Evolutionary conservation across 2,797 vertebrate species (phyloP).

Genomic region (Adelosebastes latens): DNA sequence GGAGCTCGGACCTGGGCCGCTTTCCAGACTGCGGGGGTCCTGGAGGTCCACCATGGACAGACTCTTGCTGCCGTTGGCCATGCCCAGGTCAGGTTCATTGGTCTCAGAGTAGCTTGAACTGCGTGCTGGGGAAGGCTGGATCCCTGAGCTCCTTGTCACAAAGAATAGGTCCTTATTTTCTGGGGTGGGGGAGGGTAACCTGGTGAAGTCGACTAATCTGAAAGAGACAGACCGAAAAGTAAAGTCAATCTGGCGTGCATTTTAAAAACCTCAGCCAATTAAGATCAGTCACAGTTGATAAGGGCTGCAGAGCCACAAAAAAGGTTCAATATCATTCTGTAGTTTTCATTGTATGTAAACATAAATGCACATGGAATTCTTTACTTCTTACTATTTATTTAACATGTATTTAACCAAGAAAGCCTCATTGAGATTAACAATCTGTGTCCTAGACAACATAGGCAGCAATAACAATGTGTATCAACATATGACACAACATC

Average conservation of each 20-base stretch:
- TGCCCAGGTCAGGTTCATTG: constrained; percentile 94
- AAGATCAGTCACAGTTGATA: neutral
- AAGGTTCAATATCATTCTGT: neutral
- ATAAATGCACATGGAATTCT: neutral
- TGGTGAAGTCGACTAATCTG: constrained; percentile 98
- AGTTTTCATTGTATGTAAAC: neutral
- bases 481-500: neutral
- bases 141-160: constrained; percentile 95
- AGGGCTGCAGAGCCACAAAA: neutral
- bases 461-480: neutral
- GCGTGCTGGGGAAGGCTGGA: constrained; percentile 96
- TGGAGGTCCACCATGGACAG: constrained; percentile 99
- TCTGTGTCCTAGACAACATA: neutral
- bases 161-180: constrained; percentile 99
- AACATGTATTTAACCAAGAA: no score
- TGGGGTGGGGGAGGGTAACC: constrained; percentile 98
- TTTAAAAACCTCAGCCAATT: neutral
- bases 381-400: no score
- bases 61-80: constrained; percentile 96
- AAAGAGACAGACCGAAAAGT: constrained; percentile 40
- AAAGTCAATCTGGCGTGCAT: neutral
- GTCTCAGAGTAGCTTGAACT: constrained; percentile 99
- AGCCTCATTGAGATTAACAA: neutral
- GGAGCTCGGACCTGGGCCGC: constrained; percentile 72
- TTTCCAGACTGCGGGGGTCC: constrained; percentile 89